Conservation (phyloP, 1,140 invertebrate genomes). For the Sitodiplosis mosellana region DNA sequence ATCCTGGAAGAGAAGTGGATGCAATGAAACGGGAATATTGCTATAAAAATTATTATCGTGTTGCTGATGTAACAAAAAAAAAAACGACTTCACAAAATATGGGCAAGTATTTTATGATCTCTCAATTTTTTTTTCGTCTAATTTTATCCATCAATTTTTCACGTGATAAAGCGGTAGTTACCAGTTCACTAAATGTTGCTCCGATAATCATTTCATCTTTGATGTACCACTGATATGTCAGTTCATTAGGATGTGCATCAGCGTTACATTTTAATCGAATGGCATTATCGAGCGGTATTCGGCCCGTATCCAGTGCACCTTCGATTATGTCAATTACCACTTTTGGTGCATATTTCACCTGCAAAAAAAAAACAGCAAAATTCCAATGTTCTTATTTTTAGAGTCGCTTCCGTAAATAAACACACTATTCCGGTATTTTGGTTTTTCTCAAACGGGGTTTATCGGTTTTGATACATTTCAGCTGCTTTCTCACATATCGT, state of each 20-base stretch:
- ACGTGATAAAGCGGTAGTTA: not conserved
- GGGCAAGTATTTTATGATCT: not conserved
- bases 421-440: no score
- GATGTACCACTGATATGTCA: constrained; percentile 53
- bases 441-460: no score
- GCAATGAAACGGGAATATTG: not conserved
- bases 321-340: constrained; percentile 37
- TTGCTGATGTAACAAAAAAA: not conserved
- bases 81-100: not conserved
- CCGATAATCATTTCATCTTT: constrained; percentile 44
- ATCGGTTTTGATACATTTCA: no score
- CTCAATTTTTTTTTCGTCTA: not conserved
- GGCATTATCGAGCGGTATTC: constrained; percentile 63
- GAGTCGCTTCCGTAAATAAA: not conserved
- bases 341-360: constrained; percentile 80
- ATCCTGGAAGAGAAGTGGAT: constrained; percentile 11
- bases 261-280: constrained; percentile 58
- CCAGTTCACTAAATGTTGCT: constrained; percentile 9
- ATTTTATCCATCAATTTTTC: not conserved
- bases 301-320: constrained; percentile 34
- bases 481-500: no score
- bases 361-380: constrained; percentile 15
- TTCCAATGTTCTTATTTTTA: not conserved
- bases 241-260: constrained; percentile 54
- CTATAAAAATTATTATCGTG: not conserved